A percentile compares a stretch with the other conserved stretches of the same genome.
Evolutionary conservation across 2,113 vertebrate genomes (phyloP).

Genomic region (Colius striatus): DNA sequence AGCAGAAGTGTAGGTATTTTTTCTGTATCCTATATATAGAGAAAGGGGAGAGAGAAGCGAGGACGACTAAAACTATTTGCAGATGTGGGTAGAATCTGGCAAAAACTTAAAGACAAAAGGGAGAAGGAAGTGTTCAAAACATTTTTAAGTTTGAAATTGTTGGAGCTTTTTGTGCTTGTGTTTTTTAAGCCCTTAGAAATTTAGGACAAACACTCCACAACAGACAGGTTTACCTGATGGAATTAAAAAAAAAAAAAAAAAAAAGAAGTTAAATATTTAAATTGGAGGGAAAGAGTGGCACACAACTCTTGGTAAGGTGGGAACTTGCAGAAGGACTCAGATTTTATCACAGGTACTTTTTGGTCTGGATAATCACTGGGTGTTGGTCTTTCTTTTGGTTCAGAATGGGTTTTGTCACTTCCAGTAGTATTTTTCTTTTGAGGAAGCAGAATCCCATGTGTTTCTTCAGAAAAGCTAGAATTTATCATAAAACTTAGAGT

Average conservation of each 20-base stretch:
- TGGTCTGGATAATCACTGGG: not conserved
- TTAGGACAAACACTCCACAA: not conserved
- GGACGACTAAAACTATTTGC: constrained; percentile 51
- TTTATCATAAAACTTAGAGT: not conserved
- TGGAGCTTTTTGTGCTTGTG: not conserved
- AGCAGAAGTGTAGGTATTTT: constrained; percentile 60
- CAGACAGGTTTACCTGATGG: not conserved
- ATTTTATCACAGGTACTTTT: not conserved
- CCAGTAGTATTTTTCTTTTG: not conserved
- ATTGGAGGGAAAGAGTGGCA: not conserved
- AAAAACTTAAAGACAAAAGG: constrained; percentile 53
- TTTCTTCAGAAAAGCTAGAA: not conserved
- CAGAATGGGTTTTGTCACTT: not conserved
- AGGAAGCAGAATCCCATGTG: not conserved
- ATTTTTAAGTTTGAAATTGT: not conserved
- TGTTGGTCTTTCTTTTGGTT: not conserved
- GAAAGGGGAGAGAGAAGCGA: not conserved
- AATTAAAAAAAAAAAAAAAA: not conserved
- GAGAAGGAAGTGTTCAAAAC: constrained; percentile 38
- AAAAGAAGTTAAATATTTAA: not conserved
- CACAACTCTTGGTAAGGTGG: not conserved
- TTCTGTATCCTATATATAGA: constrained; percentile 55
- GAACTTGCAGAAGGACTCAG: not conserved
- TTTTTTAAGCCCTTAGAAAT: not conserved
- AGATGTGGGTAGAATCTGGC: constrained; percentile 66